Evolutionary conservation across 2,888 invertebrate species (phyloP).

Genomic region (Orgyia antiqua): DNA sequence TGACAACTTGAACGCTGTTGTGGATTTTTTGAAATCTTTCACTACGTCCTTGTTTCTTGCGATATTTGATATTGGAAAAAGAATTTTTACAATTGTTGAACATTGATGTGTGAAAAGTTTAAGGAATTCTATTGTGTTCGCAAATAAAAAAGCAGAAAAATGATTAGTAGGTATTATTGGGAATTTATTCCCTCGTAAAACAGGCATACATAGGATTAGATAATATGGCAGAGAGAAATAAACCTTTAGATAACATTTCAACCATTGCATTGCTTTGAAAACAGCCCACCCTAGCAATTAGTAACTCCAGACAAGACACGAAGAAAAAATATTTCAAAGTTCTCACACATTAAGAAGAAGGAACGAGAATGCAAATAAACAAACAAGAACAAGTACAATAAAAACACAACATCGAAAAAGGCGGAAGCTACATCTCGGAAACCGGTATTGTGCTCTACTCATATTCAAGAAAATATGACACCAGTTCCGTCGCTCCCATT

Average conservation of each 20-base stretch:
- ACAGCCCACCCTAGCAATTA: constrained; percentile 3
- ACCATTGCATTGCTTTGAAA: too few relatives aligned
- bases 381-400: constrained; percentile 20
- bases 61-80: constrained; percentile 2
- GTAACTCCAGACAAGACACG: constrained; percentile 3
- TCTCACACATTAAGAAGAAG: constrained; percentile 5
- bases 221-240: too few relatives aligned
- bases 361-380: constrained; percentile 12
- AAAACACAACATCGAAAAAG: constrained; percentile 16
- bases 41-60: constrained; percentile 2
- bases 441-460: constrained; percentile 37
- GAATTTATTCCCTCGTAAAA: too few relatives aligned
- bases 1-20: constrained; percentile 16
- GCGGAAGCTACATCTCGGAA: constrained; percentile 39
- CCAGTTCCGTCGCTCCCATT: constrained; percentile 34
- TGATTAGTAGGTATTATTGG: too few relatives aligned
- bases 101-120: too few relatives aligned
- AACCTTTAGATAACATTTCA: too few relatives aligned
- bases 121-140: too few relatives aligned
- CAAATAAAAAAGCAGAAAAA: not conserved
- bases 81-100: too few relatives aligned
- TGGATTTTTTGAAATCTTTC: constrained; percentile 16
- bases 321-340: constrained; percentile 6
- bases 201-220: too few relatives aligned
- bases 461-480: constrained; percentile 53